Base-by-base conservation (phyloP, 1,140 invertebrate genomes). In the Drosophila paulistorum region DNA sequence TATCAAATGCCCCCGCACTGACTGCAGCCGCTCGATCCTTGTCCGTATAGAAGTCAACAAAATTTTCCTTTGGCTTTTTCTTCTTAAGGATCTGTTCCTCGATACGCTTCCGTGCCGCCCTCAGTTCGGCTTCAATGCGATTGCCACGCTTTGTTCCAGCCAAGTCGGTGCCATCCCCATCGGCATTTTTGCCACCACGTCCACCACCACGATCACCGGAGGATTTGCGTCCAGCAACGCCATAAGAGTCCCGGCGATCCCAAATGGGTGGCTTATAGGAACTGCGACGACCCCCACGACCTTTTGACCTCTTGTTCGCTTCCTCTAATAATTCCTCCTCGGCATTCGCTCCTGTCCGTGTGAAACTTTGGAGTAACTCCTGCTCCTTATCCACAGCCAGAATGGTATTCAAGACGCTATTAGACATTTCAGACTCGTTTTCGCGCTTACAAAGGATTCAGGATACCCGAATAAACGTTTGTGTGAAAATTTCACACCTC, bases 11-110 rank as follows among this genome's bases (percentile, higher is more conserved):
- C 2, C 91, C 91, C 1, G 97, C 94, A 77, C 96, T 96, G 5
- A 97, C 97, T 1, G 97, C 97, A 0, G 97, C 97, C 0, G 97
- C 97, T 9, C 97, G 92, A 90, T 98, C 97, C 85, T 98, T 98
- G 91, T 98, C 97, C 9, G 96, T 97, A 86, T 97, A 98, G 11
- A 96, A 92, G 85, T 98, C 97, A 67, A 96, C 95, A 14, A 91
- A 92, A 58, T 91, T 91, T 76, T 96, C 95, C n/a, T 93, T 93
- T 17, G 94, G 93, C 26, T 94, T 93, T 93, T 93, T 78, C 92
- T 93, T 93, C 92, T 93, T 79, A 93, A 93, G 37, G 82, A 91
- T 81, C 63, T 82, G 79, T 23, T 92, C 85, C 57, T 92, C 91
- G 58, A 77, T 79, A 41, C 79, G 74, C 54, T 90, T 90, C 2